These are phyloP conservation scores for Pantherophis alleghaniensis DNA, from an alignment of 2,797 vertebrate species.

Conservation along the genomic window DNA sequence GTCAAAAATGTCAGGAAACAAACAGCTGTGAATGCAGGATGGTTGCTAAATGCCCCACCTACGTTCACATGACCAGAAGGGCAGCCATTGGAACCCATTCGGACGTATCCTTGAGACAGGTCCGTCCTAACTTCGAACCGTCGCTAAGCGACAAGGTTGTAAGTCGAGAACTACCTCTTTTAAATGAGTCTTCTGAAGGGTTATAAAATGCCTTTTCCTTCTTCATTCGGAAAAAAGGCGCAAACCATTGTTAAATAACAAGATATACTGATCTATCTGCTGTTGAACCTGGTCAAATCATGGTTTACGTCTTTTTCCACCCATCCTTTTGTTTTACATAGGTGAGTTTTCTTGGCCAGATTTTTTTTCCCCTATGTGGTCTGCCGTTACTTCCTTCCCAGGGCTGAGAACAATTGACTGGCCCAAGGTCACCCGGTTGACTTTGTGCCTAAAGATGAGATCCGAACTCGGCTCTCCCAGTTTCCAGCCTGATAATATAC, in stretches of 20 bases:
- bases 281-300: not conserved
- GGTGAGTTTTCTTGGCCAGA: not conserved
- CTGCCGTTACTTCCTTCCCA: not conserved
- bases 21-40: no score
- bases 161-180: not conserved
- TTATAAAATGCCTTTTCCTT: not conserved
- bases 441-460: not conserved
- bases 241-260: not conserved
- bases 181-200: not conserved
- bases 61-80: not conserved
- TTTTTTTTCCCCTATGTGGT: not conserved
- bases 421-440: not conserved
- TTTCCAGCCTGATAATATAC: not conserved
- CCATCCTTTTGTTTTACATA: not conserved
- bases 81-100: not conserved
- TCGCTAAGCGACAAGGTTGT: not conserved
- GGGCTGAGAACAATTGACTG: not conserved
- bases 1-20: not conserved
- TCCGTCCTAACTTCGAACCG: no score
- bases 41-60: no score
- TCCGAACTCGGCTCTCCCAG: no score
- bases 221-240: not conserved
- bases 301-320: not conserved
- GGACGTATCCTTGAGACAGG: no score
- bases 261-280: not conserved